Percentiles rank a stretch among this genome's conserved stretches.
Conservation (phyloP, 2,888 invertebrate species). For the Neocrepidodera transversa region DNA sequence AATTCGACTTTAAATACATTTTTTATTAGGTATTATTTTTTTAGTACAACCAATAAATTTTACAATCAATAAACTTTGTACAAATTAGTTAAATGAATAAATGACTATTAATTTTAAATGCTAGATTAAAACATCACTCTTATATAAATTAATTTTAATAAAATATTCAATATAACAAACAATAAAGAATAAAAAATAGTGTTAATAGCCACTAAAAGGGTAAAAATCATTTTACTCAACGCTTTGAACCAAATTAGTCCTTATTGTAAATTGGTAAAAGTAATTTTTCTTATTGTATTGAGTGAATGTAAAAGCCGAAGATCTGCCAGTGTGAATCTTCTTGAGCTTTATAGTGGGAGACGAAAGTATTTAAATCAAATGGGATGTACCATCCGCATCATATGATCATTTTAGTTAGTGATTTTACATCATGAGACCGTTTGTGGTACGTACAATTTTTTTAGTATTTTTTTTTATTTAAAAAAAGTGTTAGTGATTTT, state of each 20-base stretch:
- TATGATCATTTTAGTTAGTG: constrained; percentile 55
- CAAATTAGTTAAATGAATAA: too few species aligned
- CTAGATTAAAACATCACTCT: too few species aligned
- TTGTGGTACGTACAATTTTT: constrained; percentile 54
- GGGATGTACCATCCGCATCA: constrained; percentile 52
- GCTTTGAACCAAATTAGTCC: constrained; percentile 41
- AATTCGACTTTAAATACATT: too few species aligned
- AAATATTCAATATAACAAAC: too few species aligned
- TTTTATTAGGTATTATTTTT: too few species aligned
- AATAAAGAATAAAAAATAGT: neutral
- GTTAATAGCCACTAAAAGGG: constrained; percentile 15
- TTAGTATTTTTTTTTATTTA: constrained; percentile 27
- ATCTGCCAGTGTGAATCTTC: constrained; percentile 41
- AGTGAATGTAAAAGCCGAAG: constrained; percentile 48
- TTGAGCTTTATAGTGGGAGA: constrained; percentile 40
- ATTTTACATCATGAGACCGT: constrained; percentile 55
- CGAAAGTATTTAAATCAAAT: constrained; percentile 45
- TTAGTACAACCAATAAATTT: too few species aligned
- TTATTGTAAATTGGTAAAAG: constrained; percentile 50
- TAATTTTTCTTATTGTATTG: constrained; percentile 47
- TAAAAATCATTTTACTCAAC: constrained; percentile 13
- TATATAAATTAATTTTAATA: too few species aligned
- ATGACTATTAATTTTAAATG: too few species aligned
- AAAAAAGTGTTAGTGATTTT: constrained; percentile 33
- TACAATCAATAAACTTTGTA: too few species aligned